A percentile compares a stretch with the other conserved stretches of the same genome.
Conservation (phyloP, 2,888 invertebrate genomes). For the Heliothis peltigera region DNA sequence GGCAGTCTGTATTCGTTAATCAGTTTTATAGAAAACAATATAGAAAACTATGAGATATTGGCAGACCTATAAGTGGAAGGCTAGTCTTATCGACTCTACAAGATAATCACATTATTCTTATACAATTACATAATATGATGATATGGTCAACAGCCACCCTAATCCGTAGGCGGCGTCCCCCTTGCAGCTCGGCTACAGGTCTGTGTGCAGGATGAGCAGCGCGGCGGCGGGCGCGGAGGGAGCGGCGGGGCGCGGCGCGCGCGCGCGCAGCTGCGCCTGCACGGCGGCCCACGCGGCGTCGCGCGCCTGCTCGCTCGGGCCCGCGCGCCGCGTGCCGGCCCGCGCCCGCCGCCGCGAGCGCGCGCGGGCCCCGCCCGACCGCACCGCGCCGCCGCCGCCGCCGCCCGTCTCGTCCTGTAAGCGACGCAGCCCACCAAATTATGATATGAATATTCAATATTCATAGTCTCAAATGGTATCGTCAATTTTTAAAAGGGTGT, state of each 20-base stretch:
- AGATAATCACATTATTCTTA: slow-evolving; percentile 20
- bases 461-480: too few species aligned
- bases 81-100: slow-evolving; percentile 26
- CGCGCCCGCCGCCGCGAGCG: background rate
- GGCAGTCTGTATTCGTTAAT: slow-evolving; percentile 75
- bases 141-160: slow-evolving; percentile 13
- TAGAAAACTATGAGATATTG: slow-evolving; percentile 40
- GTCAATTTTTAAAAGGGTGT: too few species aligned
- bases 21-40: slow-evolving; percentile 51
- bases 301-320: slow-evolving; percentile 65
- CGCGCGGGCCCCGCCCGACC: slow-evolving; percentile 7
- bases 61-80: slow-evolving; percentile 32
- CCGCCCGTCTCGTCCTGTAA: slow-evolving; percentile 66
- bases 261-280: slow-evolving; percentile 79
- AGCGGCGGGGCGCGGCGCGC: slow-evolving; percentile 59
- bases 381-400: slow-evolving; percentile 35
- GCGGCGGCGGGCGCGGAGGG: slow-evolving; percentile 70
- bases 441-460: too few species aligned
- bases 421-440: background rate
- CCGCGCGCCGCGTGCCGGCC: background rate
- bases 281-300: slow-evolving; percentile 81
- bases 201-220: slow-evolving; percentile 80
- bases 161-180: too few species aligned
- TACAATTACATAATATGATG: slow-evolving; percentile 11
- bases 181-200: slow-evolving; percentile 54